These are phyloP conservation scores for Macrotus californicus DNA, from an alignment of 2,113 vertebrate species.

Conservation along the genomic window DNA sequence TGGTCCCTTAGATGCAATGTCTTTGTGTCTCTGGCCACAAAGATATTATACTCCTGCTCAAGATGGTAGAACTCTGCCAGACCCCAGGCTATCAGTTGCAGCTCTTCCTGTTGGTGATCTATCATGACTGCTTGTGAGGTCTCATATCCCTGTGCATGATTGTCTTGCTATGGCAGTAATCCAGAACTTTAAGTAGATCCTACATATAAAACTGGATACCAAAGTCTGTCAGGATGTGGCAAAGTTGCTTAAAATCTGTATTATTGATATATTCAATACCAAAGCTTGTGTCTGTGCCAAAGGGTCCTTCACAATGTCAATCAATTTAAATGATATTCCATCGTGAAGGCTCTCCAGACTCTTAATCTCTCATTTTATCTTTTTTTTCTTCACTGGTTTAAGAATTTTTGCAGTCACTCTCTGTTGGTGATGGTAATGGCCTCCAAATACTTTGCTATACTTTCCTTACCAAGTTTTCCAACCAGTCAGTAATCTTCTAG, in stretches of 20 bases:
- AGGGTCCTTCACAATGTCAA: neutral
- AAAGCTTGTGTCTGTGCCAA: constrained; percentile 96
- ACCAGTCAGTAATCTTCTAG: neutral
- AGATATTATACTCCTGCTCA: constrained; percentile 98
- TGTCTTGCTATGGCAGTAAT: constrained; percentile 99
- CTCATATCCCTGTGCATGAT: constrained; percentile 99
- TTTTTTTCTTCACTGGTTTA: neutral
- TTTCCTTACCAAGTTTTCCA: neutral
- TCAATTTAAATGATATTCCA: neutral
- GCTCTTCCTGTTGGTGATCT: constrained; percentile 98
- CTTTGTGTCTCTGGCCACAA: constrained; percentile 78
- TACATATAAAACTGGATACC: constrained; percentile 99
- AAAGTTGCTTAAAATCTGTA: constrained; percentile 99
- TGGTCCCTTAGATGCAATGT: constrained; percentile 85
- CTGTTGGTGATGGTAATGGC: neutral
- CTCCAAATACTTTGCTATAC: neutral
- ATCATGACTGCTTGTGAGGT: constrained; percentile 98
- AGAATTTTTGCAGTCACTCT: neutral
- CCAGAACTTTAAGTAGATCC: constrained; percentile 98
- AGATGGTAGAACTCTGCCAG: constrained; percentile 98
- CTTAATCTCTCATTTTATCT: neutral
- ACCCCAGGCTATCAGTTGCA: constrained; percentile 97
- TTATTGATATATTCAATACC: constrained; percentile 99
- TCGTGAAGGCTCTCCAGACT: neutral
- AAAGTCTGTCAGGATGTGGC: constrained; percentile 98